These are phyloP conservation scores for Oriolus oriolus DNA, from an alignment of 2,113 vertebrate genomes.

Conservation along the genomic window DNA sequence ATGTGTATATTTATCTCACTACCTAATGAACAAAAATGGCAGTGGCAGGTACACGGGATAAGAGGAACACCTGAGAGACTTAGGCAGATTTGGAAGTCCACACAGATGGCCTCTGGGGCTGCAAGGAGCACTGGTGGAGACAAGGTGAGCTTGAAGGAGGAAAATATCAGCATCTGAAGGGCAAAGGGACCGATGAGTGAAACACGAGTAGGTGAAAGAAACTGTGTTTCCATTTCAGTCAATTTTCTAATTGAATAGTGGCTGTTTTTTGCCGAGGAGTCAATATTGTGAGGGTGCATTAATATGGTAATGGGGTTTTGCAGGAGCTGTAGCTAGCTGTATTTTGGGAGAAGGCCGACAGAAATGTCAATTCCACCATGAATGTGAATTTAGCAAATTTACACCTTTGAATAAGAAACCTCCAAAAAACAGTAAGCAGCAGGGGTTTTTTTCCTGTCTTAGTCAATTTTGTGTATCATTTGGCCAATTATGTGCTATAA, in stretches of 20 bases:
- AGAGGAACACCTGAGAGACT: neutral
- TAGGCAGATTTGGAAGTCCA: neutral
- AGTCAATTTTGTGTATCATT: neutral
- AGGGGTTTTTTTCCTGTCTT: accelerated
- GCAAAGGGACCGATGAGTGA: neutral
- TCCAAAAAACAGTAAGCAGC: neutral
- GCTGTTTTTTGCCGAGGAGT: neutral
- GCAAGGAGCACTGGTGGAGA: neutral
- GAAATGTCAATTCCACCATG: neutral
- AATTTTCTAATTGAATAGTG: conserved; percentile 24
- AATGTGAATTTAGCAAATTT: neutral
- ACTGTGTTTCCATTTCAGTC: neutral
- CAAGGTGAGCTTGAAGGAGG: neutral
- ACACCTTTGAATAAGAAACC: neutral
- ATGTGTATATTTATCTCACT: no score
- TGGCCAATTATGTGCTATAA: neutral
- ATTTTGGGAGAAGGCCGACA: neutral
- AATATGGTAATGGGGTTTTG: neutral
- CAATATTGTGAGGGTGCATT: neutral
- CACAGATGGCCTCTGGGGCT: neutral
- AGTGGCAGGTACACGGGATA: neutral
- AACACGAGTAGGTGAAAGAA: neutral
- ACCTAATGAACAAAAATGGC: neutral
- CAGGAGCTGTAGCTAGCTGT: neutral
- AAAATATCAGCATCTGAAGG: neutral